phyloP scores from a whole-genome alignment of 92 coral and sea anemone species.

The Siderastrea radians region DNA sequence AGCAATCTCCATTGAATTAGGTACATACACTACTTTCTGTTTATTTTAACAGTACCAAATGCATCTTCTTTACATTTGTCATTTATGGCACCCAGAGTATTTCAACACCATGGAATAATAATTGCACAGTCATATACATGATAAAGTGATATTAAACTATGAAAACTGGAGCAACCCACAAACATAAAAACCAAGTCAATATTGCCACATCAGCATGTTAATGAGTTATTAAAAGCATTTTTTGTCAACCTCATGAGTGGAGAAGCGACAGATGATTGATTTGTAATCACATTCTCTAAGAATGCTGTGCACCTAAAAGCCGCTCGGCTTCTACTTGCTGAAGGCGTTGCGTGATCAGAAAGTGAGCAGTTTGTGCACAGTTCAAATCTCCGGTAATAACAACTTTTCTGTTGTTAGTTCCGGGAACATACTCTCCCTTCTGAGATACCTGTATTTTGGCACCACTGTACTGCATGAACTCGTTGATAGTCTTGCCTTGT shows the following conservation, averaged over 20 bases:
- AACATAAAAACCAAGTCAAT: background rate
- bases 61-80: background rate
- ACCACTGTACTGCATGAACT: slow-evolving; percentile 98
- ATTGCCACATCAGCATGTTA: background rate
- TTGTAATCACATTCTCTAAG: background rate
- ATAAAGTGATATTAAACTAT: background rate
- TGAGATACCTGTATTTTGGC: slow-evolving; percentile 97
- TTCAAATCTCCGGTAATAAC: slow-evolving; percentile 97
- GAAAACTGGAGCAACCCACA: background rate
- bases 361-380: slow-evolving; percentile 98
- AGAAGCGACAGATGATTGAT: background rate
- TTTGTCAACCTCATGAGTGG: background rate
- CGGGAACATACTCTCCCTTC: slow-evolving; percentile 97
- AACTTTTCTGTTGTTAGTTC: slow-evolving; percentile 97
- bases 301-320: slow-evolving; percentile 54
- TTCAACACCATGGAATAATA: background rate
- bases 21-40: background rate
- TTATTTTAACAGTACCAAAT: background rate
- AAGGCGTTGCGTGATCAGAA: slow-evolving; percentile 93
- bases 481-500: slow-evolving; percentile 98
- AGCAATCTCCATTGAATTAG: too few species aligned
- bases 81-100: background rate
- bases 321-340: slow-evolving; percentile 97
- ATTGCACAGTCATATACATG: slow-evolving; percentile 1
- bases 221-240: background rate